A percentile compares a stretch with the other conserved stretches of the same genome.
These are phyloP conservation scores for Artibeus jamaicensis DNA, from an alignment of 2,797 vertebrate species.

Conservation along the genomic window DNA sequence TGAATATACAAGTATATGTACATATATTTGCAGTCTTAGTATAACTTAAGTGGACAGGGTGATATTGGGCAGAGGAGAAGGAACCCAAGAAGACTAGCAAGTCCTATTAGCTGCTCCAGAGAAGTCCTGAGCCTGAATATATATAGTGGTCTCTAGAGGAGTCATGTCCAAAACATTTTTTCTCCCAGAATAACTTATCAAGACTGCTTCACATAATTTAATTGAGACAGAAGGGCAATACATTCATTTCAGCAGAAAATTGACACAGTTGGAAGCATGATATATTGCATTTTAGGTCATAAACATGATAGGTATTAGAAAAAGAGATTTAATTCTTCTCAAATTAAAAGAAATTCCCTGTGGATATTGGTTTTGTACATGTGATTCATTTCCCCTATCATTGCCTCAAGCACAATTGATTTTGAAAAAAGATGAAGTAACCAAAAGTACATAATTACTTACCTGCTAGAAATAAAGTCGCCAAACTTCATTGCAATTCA, in stretches of 20 bases:
- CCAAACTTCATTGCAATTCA: slow-evolving; percentile 21
- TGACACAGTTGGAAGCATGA: slow-evolving; percentile 28
- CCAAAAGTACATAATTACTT: background rate
- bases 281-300: slow-evolving; percentile 34
- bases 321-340: slow-evolving; percentile 59
- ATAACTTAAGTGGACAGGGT: background rate
- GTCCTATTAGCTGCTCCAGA: background rate
- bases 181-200: background rate
- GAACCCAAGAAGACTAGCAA: background rate
- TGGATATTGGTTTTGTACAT: background rate
- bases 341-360: slow-evolving; percentile 52
- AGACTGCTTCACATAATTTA: slow-evolving; percentile 13
- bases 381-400: slow-evolving; percentile 26
- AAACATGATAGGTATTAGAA: slow-evolving; percentile 47
- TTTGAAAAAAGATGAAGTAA: slow-evolving; percentile 19
- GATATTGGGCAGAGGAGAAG: background rate
- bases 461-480: slow-evolving; percentile 15
- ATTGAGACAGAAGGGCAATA: slow-evolving; percentile 34
- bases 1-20: background rate
- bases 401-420: slow-evolving; percentile 16
- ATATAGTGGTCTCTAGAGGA: slow-evolving; percentile 34
- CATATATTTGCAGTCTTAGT: background rate
- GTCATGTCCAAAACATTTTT: slow-evolving; percentile 41
- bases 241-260: slow-evolving; percentile 56
- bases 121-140: background rate